Base-by-base conservation (phyloP, 2,888 invertebrate species). In the Saturnia pavonia region DNA sequence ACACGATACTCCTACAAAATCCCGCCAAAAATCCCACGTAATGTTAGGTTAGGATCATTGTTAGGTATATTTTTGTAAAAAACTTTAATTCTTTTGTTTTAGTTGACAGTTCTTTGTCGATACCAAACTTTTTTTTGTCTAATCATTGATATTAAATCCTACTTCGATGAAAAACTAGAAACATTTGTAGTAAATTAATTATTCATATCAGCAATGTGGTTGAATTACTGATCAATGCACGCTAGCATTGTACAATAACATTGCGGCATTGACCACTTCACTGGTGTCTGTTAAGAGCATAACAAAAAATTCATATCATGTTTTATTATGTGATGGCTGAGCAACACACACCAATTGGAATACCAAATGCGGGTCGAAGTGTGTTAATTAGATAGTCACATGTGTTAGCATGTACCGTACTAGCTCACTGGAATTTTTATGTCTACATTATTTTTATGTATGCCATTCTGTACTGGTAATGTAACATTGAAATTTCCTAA, bases 301-400 rank as follows among this genome's bases (percentile, higher is more conserved):
- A 67, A 67, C 48, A 69, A 78, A 76, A 78, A 77, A 85, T 82
- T 82, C 81, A 73, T 75, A 69, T 69, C 83, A 80, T 78, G 79
- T 71, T 75, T 78, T 76, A 77, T 80, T 77, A 77, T 76, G 76
- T 78, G 78, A 80, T 81, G 80, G 79, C 72, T 79, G 78, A 74
- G 79, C 79, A 80, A 81, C 78, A 72, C 74, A 76, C 70, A 71
- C 76, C 82, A 82, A 85, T 84, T 78, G 73, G 81, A 85, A 83
- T 86, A 83, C 80, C 86, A 84, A 84, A 85, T 82, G 79, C 79
- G 78, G 74, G 75, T 71, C 72, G 71, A 82, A 80, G 78, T 78
- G 76, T 74, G 77, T 78, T 78, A 82, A 80, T 82, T 78, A 77
- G 69, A 73, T 73, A 73, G 71, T 74, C 78, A 78, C 78, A 78